phyloP scores from a whole-genome alignment of 2,888 invertebrate species.

The Acronicta alni region DNA sequence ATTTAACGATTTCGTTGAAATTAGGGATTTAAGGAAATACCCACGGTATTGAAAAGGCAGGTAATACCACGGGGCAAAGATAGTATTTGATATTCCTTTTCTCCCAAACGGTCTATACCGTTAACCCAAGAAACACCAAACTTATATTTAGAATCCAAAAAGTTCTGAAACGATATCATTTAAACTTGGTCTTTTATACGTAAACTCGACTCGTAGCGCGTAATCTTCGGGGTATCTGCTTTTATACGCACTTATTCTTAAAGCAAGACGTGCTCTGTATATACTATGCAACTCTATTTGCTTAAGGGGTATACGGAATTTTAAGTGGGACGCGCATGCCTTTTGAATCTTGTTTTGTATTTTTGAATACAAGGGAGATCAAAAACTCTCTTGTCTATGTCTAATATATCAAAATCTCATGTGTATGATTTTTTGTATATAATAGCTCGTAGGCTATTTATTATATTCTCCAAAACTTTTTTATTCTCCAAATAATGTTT shows the following conservation, averaged over 20 bases:
- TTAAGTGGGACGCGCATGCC: conserved; percentile 28
- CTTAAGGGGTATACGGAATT: conserved; percentile 25
- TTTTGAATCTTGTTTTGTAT: not conserved
- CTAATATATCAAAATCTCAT: too few relatives aligned
- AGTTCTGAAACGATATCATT: conserved; percentile 5
- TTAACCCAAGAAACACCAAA: not conserved
- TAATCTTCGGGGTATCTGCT: conserved; percentile 14
- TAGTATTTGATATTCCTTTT: too few relatives aligned
- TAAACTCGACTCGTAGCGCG: conserved; percentile 18
- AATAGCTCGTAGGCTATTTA: too few relatives aligned
- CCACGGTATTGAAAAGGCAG: too few relatives aligned
- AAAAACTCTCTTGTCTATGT: too few relatives aligned
- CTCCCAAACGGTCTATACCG: too few relatives aligned
- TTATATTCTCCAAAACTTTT: too few relatives aligned
- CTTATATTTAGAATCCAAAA: conserved; percentile 1
- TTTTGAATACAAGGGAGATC: not conserved
- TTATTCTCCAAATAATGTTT: too few relatives aligned
- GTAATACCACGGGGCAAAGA: too few relatives aligned
- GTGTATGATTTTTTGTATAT: too few relatives aligned
- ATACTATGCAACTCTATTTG: conserved; percentile 38
- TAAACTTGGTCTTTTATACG: conserved; percentile 18
- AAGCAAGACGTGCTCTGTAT: conserved; percentile 39
- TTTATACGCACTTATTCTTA: conserved; percentile 33
- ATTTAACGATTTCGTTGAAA: too few relatives aligned
- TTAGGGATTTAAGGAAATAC: too few relatives aligned